These are phyloP conservation scores for Camponotus floridanus DNA, from an alignment of 1,140 invertebrate genomes.

Conservation along the genomic window DNA sequence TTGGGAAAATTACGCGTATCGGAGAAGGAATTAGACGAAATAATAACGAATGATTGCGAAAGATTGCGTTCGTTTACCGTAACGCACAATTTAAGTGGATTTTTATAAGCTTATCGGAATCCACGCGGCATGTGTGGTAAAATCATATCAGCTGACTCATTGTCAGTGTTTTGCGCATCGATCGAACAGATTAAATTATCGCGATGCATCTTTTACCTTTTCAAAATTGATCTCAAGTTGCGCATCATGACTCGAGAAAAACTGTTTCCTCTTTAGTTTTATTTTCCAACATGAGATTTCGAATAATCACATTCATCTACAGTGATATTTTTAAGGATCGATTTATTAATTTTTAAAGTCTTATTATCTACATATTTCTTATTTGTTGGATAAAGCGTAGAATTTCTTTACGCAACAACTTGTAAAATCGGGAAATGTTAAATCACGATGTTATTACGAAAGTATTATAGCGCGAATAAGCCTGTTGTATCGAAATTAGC, in stretches of 20 bases:
- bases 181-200: not conserved
- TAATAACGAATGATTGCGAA: slow-evolving; percentile 11
- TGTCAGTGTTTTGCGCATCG: not conserved
- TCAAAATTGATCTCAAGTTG: not conserved
- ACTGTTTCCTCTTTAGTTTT: not conserved
- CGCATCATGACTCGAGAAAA: not conserved
- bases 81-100: not conserved
- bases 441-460: slow-evolving; percentile 6
- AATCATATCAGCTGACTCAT: not conserved
- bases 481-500: not conserved
- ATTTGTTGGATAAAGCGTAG: not conserved
- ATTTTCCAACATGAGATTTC: not conserved
- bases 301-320: not conserved
- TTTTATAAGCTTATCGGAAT: not conserved
- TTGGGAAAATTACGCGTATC: not conserved
- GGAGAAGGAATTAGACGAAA: slow-evolving; percentile 10
- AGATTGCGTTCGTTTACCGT: not conserved
- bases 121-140: not conserved
- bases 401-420: not conserved
- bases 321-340: not conserved
- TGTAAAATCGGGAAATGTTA: not conserved
- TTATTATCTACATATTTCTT: not conserved
- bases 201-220: not conserved
- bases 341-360: not conserved
- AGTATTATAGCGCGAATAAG: not conserved